Conservation (phyloP, 2,113 vertebrate species). For the Xiphophorus hellerii region DNA sequence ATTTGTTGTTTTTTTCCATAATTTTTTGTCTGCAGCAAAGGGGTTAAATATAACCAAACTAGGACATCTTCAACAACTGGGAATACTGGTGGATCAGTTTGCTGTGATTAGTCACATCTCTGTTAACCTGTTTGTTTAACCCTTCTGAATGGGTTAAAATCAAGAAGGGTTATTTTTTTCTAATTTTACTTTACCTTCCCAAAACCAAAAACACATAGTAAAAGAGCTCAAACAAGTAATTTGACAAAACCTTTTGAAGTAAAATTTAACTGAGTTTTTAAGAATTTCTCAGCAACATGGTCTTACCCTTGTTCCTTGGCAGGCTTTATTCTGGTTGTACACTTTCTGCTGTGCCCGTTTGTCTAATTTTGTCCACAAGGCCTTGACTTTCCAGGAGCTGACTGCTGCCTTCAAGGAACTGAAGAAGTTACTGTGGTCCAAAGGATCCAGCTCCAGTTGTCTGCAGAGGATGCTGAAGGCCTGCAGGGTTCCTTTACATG, state of each 20-base stretch:
- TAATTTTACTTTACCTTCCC: too few relatives aligned
- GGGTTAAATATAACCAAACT: too few relatives aligned
- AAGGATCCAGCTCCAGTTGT: constrained; percentile 89
- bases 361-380: constrained; percentile 95
- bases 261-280: neutral
- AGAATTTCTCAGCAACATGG: neutral
- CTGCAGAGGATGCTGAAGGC: constrained; percentile 93
- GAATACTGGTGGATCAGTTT: too few relatives aligned
- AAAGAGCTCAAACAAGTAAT: neutral
- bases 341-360: constrained; percentile 93
- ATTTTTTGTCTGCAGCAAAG: neutral
- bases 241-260: neutral
- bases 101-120: too few relatives aligned
- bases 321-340: constrained; percentile 88
- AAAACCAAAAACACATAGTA: too few relatives aligned
- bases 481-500: constrained; percentile 94
- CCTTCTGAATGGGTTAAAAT: too few relatives aligned
- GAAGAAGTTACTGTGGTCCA: constrained; percentile 89
- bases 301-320: constrained; percentile 87
- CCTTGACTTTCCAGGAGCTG: constrained; percentile 94
- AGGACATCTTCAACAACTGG: too few relatives aligned
- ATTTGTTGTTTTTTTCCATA: neutral
- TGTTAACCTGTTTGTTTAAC: too few relatives aligned
- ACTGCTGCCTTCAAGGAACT: constrained; percentile 87
- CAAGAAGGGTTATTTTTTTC: too few relatives aligned